Base-by-base conservation (phyloP, 2,888 invertebrate genomes). In the Eueremaeus valkanovi region DNA sequence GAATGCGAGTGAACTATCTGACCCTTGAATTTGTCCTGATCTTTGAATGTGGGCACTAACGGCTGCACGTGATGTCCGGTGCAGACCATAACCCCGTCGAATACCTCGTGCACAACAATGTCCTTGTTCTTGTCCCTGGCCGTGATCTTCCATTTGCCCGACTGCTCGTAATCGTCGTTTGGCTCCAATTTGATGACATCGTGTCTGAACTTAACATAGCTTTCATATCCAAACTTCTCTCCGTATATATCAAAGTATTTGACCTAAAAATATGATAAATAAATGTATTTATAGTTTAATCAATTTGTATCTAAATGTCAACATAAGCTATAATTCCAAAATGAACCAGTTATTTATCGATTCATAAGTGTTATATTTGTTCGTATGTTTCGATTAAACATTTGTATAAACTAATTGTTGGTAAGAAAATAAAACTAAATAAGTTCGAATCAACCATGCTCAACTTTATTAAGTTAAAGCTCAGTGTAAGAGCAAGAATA, bases 21-120 rank as follows among this genome's bases (percentile, higher is more conserved):
- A 8, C 81, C 81, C 36, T 77, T 82, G 78, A 84, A 84, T 0
- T 68, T 80, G 0, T 82, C 83, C 72, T 84, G 80, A 9, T 85
- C 85, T 3, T 80, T 78, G 78, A 86, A 82, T 9, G 79, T 74
- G 1, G 86, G 85, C 45, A 81, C 77, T 72, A 83, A 79, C 0
- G 86, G 85, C 61, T 82, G 81, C 0, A 82, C 82, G 78, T 85
- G 85, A 78, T 86, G 85, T 3, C 86, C 86, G 0, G 83, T 83
- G 78, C 85, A 85, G 9, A 86, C 81, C 81, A 86, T 81, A 1
- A 86, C 85, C 8, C 83, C 85, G 77, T 86, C 85, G 79, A 31
- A 84, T 80, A 78, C 82, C 81, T n/a, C 83, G 81, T 51, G 58
- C 24, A 6, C 75, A 45, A 51, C 45, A 9, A 40, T 21, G 18